Percentiles rank a stretch among this genome's conserved stretches.
Evolutionary conservation across 2,797 vertebrate species (phyloP).

Genomic region (Rhyacichthys aspro): DNA sequence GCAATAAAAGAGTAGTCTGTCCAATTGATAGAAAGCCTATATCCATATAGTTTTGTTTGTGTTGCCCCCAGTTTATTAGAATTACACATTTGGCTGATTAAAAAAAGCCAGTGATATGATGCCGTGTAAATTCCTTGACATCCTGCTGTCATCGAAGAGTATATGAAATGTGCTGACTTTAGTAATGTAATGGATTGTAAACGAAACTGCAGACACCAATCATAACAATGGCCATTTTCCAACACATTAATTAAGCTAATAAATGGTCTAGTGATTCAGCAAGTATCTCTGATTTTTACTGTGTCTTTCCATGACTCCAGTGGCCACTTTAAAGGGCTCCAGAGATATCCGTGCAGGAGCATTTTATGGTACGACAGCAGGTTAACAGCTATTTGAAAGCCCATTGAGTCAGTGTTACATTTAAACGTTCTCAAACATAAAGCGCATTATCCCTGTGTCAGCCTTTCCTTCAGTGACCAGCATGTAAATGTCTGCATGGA

Average conservation of each 20-base stretch:
- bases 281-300: conserved; percentile 46
- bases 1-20: no score
- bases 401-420: conserved; percentile 62
- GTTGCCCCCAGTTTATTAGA: no score
- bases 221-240: conserved; percentile 20
- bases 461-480: conserved; percentile 53
- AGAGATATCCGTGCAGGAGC: conserved; percentile 36
- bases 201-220: conserved; percentile 16
- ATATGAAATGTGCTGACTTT: conserved; percentile 7
- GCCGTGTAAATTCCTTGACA: no score
- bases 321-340: conserved; percentile 53
- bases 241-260: conserved; percentile 54
- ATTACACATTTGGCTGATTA: no score
- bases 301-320: conserved; percentile 39
- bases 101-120: no score
- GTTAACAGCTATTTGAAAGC: conserved; percentile 69
- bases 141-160: background rate
- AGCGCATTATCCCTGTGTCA: conserved; percentile 56
- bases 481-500: conserved; percentile 24
- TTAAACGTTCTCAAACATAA: conserved; percentile 64
- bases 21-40: no score
- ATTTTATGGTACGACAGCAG: conserved; percentile 60
- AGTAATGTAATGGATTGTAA: conserved; percentile 15
- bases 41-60: no score
- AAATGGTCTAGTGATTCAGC: conserved; percentile 54